A percentile compares a stretch with the other conserved stretches of the same genome.
phyloP scores from a whole-genome alignment of 2,113 vertebrate species.

The Malurus melanocephalus region DNA sequence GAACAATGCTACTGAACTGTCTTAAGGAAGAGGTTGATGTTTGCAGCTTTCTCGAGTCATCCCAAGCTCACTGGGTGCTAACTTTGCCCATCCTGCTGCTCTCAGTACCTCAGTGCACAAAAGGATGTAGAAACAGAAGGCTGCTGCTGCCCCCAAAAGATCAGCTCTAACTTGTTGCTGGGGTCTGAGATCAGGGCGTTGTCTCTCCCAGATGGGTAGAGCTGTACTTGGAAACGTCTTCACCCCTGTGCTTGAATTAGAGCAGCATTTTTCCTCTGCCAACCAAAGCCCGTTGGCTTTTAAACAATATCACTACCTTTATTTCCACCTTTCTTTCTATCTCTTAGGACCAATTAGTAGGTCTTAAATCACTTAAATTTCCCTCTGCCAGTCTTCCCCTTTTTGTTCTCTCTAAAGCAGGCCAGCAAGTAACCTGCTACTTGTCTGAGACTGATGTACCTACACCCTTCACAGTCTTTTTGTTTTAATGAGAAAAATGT shows the following conservation, averaged over 20 bases:
- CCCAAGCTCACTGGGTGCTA: fast-evolving
- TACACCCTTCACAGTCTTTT: fast-evolving
- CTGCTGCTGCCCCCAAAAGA: too few species aligned
- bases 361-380: not conserved
- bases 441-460: not conserved
- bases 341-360: not conserved
- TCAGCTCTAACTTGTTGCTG: not conserved
- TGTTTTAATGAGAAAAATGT: not conserved
- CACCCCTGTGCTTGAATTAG: fast-evolving
- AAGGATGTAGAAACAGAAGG: not conserved
- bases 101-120: not conserved
- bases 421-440: not conserved
- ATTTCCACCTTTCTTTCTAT: not conserved
- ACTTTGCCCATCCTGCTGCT: not conserved
- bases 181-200: not conserved
- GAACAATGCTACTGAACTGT: not conserved
- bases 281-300: not conserved
- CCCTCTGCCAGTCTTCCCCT: not conserved
- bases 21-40: not conserved
- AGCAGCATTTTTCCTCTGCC: not conserved
- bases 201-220: not conserved
- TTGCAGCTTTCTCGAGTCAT: not conserved
- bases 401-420: not conserved
- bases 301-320: not conserved
- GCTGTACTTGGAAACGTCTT: not conserved